Evolutionary conservation across 2,797 vertebrate genomes (phyloP).

Genomic region (Emydoidea blandingii): DNA sequence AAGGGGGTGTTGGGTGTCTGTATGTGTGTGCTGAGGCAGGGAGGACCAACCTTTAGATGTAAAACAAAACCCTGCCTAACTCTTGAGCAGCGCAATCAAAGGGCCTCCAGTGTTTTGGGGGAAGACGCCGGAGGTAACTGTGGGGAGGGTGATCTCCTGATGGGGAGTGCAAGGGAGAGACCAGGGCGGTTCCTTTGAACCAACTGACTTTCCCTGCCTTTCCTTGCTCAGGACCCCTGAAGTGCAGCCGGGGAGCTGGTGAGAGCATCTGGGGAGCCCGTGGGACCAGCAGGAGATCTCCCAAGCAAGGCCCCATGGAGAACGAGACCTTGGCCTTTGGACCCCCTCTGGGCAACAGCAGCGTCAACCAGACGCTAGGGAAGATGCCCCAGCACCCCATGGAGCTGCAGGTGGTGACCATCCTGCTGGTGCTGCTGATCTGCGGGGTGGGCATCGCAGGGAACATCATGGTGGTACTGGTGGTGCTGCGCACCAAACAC

Average conservation of each 20-base stretch:
- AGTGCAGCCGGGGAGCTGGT: background rate
- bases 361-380: constrained; percentile 64
- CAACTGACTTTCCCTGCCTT: background rate
- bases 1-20: too few species aligned
- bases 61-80: background rate
- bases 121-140: background rate
- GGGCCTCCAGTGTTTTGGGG: background rate
- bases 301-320: constrained; percentile 51
- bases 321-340: constrained; percentile 56
- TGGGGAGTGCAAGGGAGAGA: background rate
- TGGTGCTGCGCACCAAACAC: constrained; percentile 88
- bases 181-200: background rate
- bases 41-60: background rate
- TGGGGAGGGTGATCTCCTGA: background rate
- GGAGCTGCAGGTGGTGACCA: constrained; percentile 87
- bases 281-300: background rate
- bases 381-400: constrained; percentile 84
- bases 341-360: background rate
- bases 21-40: too few species aligned
- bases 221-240: background rate
- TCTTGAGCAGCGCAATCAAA: background rate
- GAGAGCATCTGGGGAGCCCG: background rate
- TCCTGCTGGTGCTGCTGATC: constrained; percentile 86
- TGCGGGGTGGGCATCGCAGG: constrained; percentile 89
- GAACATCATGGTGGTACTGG: constrained; percentile 90